Conservation (phyloP, 2,888 invertebrate genomes). For the Sussaba pulchella region DNA sequence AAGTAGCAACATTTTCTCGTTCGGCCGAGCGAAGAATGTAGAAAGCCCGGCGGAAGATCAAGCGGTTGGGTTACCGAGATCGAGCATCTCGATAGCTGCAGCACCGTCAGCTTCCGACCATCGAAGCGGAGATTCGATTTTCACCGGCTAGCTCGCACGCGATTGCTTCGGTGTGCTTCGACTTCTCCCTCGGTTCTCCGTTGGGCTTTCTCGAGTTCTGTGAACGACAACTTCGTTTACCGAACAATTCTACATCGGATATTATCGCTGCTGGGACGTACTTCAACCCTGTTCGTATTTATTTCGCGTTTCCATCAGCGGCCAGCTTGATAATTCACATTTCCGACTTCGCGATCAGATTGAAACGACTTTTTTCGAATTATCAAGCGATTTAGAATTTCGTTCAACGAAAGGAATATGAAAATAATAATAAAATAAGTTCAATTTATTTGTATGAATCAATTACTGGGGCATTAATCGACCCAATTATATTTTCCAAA, state of each 20-base stretch:
- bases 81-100: background rate
- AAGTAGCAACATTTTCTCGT: constrained; percentile 37
- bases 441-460: too few relatives aligned
- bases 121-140: constrained; percentile 23
- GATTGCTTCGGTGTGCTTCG: constrained; percentile 21
- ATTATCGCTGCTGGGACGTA: constrained; percentile 62
- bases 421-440: too few relatives aligned
- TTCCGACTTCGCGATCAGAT: too few relatives aligned
- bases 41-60: background rate
- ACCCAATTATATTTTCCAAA: too few relatives aligned
- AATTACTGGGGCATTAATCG: too few relatives aligned
- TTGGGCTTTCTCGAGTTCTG: constrained; percentile 71
- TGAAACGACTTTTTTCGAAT: too few relatives aligned
- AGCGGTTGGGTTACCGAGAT: background rate
- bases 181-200: constrained; percentile 55
- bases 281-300: too few relatives aligned
- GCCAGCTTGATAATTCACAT: background rate
- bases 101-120: background rate
- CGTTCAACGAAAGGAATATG: too few relatives aligned
- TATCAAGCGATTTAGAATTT: too few relatives aligned
- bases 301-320: background rate
- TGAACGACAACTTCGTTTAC: constrained; percentile 67
- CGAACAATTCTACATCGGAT: constrained; percentile 65
- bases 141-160: constrained; percentile 2
- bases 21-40: constrained; percentile 56